These are phyloP conservation scores for Oreochromis aureus DNA, from an alignment of 2,113 vertebrate species.

Conservation along the genomic window DNA sequence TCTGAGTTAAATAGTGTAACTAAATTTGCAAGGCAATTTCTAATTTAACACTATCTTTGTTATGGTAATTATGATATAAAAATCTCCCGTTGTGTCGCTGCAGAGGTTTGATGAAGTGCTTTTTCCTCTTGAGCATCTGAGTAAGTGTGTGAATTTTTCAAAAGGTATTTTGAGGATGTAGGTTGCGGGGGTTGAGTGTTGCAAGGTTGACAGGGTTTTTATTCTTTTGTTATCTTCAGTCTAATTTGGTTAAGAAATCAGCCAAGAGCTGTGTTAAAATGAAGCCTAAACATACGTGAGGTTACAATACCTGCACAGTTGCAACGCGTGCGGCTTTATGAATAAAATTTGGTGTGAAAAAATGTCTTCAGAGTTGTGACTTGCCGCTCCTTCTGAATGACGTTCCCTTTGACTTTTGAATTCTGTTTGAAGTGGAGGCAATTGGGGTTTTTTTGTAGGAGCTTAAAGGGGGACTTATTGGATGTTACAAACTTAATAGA, in stretches of 20 bases:
- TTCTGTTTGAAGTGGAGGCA: constrained; percentile 9
- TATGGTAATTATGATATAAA: constrained; percentile 39
- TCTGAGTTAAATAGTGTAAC: neutral
- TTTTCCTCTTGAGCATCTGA: neutral
- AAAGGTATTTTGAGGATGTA: constrained; percentile 2
- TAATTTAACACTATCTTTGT: constrained; percentile 49
- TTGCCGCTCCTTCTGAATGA: neutral
- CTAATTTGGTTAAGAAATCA: neutral
- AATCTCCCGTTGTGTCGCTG: constrained; percentile 3
- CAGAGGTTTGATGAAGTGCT: constrained; percentile 17
- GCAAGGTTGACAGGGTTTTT: neutral
- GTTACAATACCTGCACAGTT: neutral
- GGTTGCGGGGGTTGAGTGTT: neutral
- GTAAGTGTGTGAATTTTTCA: neutral
- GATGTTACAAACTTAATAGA: neutral
- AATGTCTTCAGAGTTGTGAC: neutral
- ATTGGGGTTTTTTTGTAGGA: neutral
- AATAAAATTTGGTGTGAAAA: neutral
- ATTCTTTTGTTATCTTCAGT: neutral
- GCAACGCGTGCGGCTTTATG: neutral
- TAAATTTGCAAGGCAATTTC: constrained; percentile 34
- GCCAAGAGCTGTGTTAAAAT: neutral
- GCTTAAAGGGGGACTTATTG: neutral
- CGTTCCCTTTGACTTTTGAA: neutral
- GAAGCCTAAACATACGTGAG: neutral